Conservation (phyloP, 2,113 vertebrate genomes). For the Hypocryptadius cinnamomeus region DNA sequence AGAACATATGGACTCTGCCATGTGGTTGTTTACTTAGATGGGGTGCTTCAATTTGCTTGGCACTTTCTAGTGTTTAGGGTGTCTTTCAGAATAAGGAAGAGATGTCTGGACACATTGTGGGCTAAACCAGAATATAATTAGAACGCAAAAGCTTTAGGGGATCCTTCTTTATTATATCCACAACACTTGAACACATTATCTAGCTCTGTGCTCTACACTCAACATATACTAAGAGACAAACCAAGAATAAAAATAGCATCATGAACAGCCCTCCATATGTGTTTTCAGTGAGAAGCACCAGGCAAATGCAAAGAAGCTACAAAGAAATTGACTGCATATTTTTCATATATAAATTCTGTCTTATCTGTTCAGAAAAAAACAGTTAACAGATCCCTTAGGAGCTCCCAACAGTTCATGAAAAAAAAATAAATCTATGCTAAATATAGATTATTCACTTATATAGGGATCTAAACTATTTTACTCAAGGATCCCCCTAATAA, state of each 20-base stretch:
- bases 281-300: neutral
- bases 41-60: slow-evolving; percentile 47
- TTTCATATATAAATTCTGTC: neutral
- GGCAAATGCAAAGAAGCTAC: neutral
- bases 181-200: neutral
- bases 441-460: neutral
- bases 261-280: neutral
- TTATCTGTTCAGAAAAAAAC: neutral
- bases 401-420: neutral
- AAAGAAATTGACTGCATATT: neutral
- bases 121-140: slow-evolving; percentile 41
- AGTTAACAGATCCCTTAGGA: neutral
- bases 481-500: neutral
- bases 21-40: slow-evolving; percentile 34
- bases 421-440: neutral
- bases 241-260: neutral
- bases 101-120: slow-evolving; percentile 23
- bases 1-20: slow-evolving; percentile 28
- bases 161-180: slow-evolving; percentile 24
- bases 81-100: slow-evolving; percentile 36
- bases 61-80: slow-evolving; percentile 30
- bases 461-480: neutral
- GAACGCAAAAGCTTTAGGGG: neutral
- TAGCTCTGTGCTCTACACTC: neutral
- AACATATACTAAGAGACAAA: neutral